These are phyloP conservation scores for Drosophila malerkotliana DNA, from an alignment of 1,140 invertebrate genomes.

Conservation along the genomic window DNA sequence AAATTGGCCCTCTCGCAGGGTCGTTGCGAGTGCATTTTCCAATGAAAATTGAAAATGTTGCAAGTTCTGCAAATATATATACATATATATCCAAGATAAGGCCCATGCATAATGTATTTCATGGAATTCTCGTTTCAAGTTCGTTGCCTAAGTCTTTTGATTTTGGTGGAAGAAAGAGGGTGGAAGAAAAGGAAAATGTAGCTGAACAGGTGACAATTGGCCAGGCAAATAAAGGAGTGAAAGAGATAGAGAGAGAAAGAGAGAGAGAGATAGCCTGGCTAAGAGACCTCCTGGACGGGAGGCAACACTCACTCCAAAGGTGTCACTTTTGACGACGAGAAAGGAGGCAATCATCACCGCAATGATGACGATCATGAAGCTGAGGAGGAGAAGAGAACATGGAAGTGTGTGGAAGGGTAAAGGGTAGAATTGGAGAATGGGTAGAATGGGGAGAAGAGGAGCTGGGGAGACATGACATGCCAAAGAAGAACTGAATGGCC, in stretches of 20 bases:
- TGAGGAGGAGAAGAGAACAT: constrained; percentile 5
- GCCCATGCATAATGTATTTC: constrained; percentile 34
- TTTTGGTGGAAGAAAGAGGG: neutral
- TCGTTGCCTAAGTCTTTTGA: constrained; percentile 27
- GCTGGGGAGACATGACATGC: neutral
- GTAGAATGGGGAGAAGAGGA: too few species aligned
- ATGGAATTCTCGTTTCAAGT: constrained; percentile 14
- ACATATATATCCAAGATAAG: constrained; percentile 1
- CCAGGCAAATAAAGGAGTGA: constrained; percentile 15
- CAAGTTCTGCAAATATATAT: constrained; percentile 25
- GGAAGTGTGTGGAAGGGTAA: neutral
- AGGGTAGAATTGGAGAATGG: too few species aligned
- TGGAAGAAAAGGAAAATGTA: neutral
- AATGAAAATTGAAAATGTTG: constrained; percentile 51
- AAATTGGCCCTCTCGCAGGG: constrained; percentile 9
- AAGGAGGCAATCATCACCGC: constrained; percentile 34
- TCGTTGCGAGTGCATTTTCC: constrained; percentile 38
- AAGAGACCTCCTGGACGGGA: constrained; percentile 25
- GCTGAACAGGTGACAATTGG: constrained; percentile 40
- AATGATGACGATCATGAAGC: constrained; percentile 6
- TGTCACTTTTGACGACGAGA: constrained; percentile 41
- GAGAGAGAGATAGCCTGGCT: neutral
- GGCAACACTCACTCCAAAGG: constrained; percentile 23
- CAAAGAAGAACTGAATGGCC: neutral
- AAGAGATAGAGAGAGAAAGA: neutral